Evolutionary conservation across 2,113 vertebrate genomes (phyloP).

Genomic region (Notothenia coriiceps): DNA sequence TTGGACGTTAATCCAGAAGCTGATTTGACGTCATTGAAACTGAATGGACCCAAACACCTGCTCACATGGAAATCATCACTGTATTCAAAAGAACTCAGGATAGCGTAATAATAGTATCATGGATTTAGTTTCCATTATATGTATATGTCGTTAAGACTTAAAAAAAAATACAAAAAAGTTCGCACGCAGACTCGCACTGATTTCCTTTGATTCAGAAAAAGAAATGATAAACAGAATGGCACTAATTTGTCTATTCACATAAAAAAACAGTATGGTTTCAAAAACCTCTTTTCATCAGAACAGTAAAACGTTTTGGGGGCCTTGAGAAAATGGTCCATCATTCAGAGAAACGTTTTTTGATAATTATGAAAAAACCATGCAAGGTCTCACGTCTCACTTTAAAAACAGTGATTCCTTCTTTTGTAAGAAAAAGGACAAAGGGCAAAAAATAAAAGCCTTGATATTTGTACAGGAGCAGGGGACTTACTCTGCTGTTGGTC

Average conservation of each 20-base stretch:
- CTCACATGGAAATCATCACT: not conserved
- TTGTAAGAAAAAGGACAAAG: conserved; percentile 76
- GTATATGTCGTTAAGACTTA: conserved; percentile 13
- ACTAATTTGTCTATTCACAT: conserved; percentile 52
- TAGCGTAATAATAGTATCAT: not conserved
- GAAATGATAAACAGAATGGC: conserved; percentile 63
- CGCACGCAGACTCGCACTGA: conserved; percentile 11
- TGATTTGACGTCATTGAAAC: conserved; percentile 31
- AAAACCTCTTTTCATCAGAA: conserved; percentile 44
- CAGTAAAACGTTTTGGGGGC: conserved; percentile 4
- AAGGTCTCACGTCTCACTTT: conserved; percentile 42
- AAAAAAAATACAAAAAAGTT: conserved; percentile 33
- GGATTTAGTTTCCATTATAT: conserved; percentile 25
- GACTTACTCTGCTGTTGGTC: conserved; percentile 45
- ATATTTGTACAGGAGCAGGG: conserved; percentile 22
- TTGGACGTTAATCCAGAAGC: conserved; percentile 26
- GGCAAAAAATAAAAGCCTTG: conserved; percentile 51
- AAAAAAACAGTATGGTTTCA: conserved; percentile 22
- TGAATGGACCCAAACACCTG: conserved; percentile 51
- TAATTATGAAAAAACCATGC: conserved; percentile 35
- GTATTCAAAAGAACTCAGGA: not conserved
- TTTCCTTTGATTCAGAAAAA: conserved; percentile 27
- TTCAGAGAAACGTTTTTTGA: conserved; percentile 76
- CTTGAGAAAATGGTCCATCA: conserved; percentile 16
- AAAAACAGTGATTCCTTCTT: conserved; percentile 21